Evolutionary conservation across 2,113 vertebrate species (phyloP), one percentile per base, ranked within the genome.

Genomic region (Gallinago media): DNA sequence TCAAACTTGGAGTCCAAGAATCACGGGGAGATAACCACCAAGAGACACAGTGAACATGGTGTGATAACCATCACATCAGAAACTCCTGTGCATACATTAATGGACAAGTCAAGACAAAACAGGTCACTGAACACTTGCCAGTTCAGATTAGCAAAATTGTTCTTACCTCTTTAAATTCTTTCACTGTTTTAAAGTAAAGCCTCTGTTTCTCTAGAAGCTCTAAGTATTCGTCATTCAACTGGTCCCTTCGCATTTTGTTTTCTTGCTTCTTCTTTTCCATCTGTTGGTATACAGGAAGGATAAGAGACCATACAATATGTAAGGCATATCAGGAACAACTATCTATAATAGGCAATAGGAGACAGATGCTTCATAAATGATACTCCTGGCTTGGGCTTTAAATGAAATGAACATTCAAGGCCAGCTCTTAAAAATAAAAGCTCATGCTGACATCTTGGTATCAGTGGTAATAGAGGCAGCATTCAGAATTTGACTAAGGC

Each of bases 261-360:
- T 99, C 99, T 96, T 99, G 99, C 84, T 99, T 99, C 94, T 99
- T 99, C 95, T 99, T 99, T 97, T 99, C 99, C 99, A 99, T 99
- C 99, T 99, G 95, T 95, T 73, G 61, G 63, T 17, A 44, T 15
- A 81, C 11, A 94, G 19, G 67, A 83, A 46, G 31, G n/a, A 17
- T 17, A 55, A 93, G 68, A 89, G 55, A 77, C 40, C 11, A 75
- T 3, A n/a, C 11, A 63, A 18, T 34, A 8, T 9, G 14, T 11
- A 26, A 36, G 13, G 27, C 5, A 62, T 19, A 6, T 14, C 44
- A 62, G 54, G 36, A 88, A 79, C 31, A 87, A 40, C 15, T 59
- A 12, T 8, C 27, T 36, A 1, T 7, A 77, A 38, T 0, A 78
- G 38, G 44, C 59, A 40, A 13, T 2, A 50, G 34, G 52, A 89